A percentile compares a stretch with the other conserved stretches of the same genome.
phyloP scores from a whole-genome alignment of 2,113 vertebrate genomes.

The Calypte anna region DNA sequence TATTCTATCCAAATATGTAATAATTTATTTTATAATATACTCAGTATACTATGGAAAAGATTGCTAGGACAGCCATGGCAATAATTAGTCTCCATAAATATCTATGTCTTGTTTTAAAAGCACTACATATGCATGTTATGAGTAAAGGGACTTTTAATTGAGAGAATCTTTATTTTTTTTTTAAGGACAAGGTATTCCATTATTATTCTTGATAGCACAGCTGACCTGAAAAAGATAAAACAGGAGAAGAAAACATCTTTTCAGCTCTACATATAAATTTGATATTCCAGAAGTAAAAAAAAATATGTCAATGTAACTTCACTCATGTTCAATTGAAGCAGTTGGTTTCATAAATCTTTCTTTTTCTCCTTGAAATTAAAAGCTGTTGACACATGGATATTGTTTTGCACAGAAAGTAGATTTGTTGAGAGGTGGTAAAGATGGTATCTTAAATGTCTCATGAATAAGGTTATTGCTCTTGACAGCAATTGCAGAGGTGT shows the following conservation, averaged over 20 bases:
- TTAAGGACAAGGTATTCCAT: background rate
- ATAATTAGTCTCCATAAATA: background rate
- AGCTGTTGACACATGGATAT: accelerated
- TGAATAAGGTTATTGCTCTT: background rate
- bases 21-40: background rate
- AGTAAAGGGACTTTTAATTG: no score
- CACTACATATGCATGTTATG: background rate
- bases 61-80: background rate
- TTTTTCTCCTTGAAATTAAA: background rate
- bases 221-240: background rate
- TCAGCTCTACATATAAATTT: background rate
- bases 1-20: background rate
- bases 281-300: background rate
- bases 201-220: background rate
- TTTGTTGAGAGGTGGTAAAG: background rate
- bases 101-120: background rate
- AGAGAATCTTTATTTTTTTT: background rate
- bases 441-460: accelerated
- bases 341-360: background rate
- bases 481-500: background rate
- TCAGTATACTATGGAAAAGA: background rate
- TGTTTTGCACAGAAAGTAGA: background rate
- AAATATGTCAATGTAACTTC: background rate
- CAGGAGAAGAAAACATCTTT: background rate
- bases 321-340: background rate